These are phyloP conservation scores for Acanthosepion lycidas DNA, from an alignment of 2,888 invertebrate genomes.

Conservation along the genomic window DNA sequence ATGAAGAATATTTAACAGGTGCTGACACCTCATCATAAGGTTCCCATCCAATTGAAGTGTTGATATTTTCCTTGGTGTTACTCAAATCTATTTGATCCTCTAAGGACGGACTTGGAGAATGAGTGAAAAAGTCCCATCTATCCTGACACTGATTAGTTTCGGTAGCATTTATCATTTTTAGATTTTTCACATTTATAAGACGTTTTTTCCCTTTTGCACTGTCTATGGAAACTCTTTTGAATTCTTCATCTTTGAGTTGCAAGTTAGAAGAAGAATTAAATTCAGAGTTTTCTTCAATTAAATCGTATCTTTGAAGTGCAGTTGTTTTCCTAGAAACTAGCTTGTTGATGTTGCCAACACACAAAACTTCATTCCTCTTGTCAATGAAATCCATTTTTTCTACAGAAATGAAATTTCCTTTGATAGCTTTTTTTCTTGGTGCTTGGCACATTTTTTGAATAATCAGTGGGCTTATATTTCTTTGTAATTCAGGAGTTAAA, in stretches of 20 bases:
- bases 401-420: neutral
- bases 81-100: neutral
- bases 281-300: too few relatives aligned
- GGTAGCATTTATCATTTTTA: neutral
- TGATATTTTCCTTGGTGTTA: neutral
- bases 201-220: neutral
- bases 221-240: neutral
- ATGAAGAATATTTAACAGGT: neutral
- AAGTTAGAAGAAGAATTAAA: neutral
- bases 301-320: neutral
- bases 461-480: neutral
- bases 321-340: neutral
- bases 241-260: neutral
- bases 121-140: neutral
- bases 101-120: neutral
- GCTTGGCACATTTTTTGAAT: constrained; percentile 13
- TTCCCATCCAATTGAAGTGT: constrained; percentile 40
- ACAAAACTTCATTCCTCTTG: neutral
- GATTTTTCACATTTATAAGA: neutral
- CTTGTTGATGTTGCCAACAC: neutral
- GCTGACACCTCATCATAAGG: neutral
- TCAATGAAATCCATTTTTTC: neutral
- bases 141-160: neutral
- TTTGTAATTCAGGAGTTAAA: constrained; percentile 34
- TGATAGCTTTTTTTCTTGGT: neutral